Evolutionary conservation across 2,797 vertebrate genomes (phyloP).

Genomic region (Cossypha dichroa): DNA sequence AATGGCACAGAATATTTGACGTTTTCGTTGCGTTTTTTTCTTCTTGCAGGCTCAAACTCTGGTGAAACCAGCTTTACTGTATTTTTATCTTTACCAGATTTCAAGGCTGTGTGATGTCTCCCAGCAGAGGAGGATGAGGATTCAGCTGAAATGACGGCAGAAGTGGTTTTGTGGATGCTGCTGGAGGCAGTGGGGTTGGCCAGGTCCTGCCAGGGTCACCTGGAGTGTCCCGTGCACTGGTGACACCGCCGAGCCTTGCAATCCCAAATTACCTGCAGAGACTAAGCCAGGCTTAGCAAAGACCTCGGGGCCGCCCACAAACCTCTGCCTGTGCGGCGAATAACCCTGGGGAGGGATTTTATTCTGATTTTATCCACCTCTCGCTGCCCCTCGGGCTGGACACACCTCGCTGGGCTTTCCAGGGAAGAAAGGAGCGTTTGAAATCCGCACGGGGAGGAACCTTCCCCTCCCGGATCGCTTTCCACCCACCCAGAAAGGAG

Average conservation of each 20-base stretch:
- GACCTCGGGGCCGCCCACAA: neutral
- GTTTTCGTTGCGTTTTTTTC: too few species aligned
- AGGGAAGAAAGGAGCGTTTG: neutral
- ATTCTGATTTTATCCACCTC: neutral
- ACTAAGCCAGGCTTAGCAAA: neutral
- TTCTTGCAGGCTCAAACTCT: too few species aligned
- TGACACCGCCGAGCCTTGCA: neutral
- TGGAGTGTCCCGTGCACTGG: neutral
- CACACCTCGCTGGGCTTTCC: neutral
- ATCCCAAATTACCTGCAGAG: neutral
- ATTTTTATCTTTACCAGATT: rapidly evolving
- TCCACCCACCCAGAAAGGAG: conserved; percentile 35
- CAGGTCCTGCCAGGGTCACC: neutral
- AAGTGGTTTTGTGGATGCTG: neutral
- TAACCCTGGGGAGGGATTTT: neutral
- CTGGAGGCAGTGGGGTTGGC: neutral
- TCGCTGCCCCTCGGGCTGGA: neutral
- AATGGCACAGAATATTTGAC: too few species aligned
- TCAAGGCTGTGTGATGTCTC: neutral
- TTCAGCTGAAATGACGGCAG: neutral
- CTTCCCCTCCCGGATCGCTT: neutral
- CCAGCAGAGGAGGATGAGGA: neutral
- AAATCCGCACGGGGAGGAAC: neutral
- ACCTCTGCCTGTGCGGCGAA: neutral
- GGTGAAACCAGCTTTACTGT: neutral